Percentiles rank a stretch among this genome's conserved stretches.
Evolutionary conservation across 2,113 vertebrate genomes (phyloP).

Genomic region (Naja naja): DNA sequence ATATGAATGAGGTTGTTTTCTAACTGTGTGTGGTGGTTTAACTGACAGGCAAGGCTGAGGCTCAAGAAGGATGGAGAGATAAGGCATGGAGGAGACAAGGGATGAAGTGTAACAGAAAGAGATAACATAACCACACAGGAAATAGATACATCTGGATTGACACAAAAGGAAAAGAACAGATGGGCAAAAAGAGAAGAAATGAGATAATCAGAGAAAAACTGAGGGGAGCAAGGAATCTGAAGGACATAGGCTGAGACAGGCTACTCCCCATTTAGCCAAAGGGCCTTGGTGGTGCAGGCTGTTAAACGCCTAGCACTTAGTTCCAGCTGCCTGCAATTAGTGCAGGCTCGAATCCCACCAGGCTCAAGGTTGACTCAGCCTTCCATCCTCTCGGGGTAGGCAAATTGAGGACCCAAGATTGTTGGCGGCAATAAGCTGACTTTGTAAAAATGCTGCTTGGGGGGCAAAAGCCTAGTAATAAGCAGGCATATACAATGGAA

Average conservation of each 20-base stretch:
- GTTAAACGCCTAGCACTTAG: no score
- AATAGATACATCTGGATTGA: not conserved
- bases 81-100: not conserved
- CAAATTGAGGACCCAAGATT: no score
- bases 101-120: not conserved
- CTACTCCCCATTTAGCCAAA: not conserved
- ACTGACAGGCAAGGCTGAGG: not conserved
- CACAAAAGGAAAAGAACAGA: not conserved
- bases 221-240: not conserved
- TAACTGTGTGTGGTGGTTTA: not conserved
- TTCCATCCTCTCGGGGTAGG: no score
- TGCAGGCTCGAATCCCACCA: no score
- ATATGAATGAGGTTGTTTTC: constrained; percentile 16
- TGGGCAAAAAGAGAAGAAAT: not conserved
- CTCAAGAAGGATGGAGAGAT: not conserved
- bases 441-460: no score
- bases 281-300: no score
- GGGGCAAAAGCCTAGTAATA: no score
- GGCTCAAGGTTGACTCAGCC: no score
- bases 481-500: no score
- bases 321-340: no score
- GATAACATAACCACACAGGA: not conserved
- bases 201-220: not conserved
- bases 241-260: not conserved
- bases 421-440: no score